These are phyloP conservation scores for Saguinus midas DNA, from an alignment of 2,113 vertebrate species.

Conservation along the genomic window DNA sequence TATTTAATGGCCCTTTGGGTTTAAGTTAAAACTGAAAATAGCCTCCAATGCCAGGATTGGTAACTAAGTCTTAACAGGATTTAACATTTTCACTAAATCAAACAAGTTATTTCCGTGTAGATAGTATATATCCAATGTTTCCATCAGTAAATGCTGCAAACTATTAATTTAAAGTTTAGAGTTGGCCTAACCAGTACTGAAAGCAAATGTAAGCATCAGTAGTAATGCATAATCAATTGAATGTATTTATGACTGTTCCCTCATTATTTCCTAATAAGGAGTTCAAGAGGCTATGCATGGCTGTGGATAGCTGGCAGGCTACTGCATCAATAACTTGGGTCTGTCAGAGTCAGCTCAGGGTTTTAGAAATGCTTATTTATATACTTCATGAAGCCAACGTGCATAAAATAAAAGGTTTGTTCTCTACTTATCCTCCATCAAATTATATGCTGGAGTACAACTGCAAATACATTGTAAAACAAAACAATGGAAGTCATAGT, in stretches of 20 bases:
- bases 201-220: constrained; percentile 52
- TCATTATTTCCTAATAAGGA: constrained; percentile 70
- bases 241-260: constrained; percentile 62
- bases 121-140: constrained; percentile 50
- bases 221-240: constrained; percentile 62
- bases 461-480: constrained; percentile 12
- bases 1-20: background rate
- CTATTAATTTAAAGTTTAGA: constrained; percentile 58
- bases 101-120: constrained; percentile 49
- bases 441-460: background rate
- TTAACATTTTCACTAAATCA: constrained; percentile 53
- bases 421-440: constrained; percentile 10
- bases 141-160: constrained; percentile 33
- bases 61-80: background rate
- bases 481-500: background rate
- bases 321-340: constrained; percentile 45
- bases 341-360: constrained; percentile 26
- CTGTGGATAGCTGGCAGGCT: constrained; percentile 1
- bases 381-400: background rate
- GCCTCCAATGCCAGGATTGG: background rate
- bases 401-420: constrained; percentile 48
- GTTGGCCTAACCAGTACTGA: constrained; percentile 16
- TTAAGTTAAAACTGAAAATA: background rate
- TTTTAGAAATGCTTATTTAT: constrained; percentile 56
- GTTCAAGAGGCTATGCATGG: constrained; percentile 52